phyloP scores from a whole-genome alignment of 1,140 invertebrate species.

The Akabosia matsudoensis region DNA sequence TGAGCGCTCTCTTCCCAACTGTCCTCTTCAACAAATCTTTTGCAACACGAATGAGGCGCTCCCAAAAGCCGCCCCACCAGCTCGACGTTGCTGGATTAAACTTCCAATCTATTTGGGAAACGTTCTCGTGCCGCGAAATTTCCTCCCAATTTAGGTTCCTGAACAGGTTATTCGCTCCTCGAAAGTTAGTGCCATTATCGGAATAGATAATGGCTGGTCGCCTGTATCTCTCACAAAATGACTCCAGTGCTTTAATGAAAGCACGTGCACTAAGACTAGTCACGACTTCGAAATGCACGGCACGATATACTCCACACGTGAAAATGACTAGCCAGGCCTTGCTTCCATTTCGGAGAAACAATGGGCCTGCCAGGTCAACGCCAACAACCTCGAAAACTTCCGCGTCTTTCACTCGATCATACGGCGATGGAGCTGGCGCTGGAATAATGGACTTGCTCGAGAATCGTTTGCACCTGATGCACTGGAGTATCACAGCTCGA shows the following conservation, averaged over 20 bases:
- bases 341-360: slow-evolving; percentile 45
- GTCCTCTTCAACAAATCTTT: slow-evolving; percentile 48
- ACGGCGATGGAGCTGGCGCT: slow-evolving; percentile 37
- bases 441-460: neutral
- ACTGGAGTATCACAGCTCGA: neutral
- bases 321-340: slow-evolving; percentile 51
- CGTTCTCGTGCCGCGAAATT: slow-evolving; percentile 31
- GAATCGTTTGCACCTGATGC: neutral
- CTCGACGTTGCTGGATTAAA: slow-evolving; percentile 50
- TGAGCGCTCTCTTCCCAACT: slow-evolving; percentile 46
- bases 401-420: slow-evolving; percentile 47
- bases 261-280: slow-evolving; percentile 36
- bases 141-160: slow-evolving; percentile 39
- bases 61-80: slow-evolving; percentile 52
- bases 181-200: slow-evolving; percentile 52
- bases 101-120: slow-evolving; percentile 48
- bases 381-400: slow-evolving; percentile 48
- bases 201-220: slow-evolving; percentile 47
- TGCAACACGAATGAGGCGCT: slow-evolving; percentile 51
- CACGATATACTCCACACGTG: slow-evolving; percentile 51
- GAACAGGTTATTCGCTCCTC: slow-evolving; percentile 46
- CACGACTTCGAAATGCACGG: slow-evolving; percentile 51
- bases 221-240: slow-evolving; percentile 45
- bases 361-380: slow-evolving; percentile 49
- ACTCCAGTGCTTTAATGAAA: slow-evolving; percentile 40